Evolutionary conservation across 2,797 vertebrate genomes (phyloP).

Genomic region (Betta splendens): DNA sequence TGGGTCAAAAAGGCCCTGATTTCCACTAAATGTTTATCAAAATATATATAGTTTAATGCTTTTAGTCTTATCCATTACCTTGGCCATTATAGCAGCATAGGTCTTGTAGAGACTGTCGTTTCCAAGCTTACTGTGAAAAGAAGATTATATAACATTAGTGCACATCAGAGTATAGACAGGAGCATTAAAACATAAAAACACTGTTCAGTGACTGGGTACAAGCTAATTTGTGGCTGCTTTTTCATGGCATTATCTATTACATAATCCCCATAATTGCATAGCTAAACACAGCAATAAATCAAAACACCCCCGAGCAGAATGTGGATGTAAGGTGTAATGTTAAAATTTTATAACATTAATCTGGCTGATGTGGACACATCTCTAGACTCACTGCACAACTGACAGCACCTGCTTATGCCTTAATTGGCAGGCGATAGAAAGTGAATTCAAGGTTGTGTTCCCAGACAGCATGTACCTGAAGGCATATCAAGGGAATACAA

Average conservation of each 20-base stretch:
- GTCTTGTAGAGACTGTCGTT: slow-evolving; percentile 89
- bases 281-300: neutral
- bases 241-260: slow-evolving; percentile 4
- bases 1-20: neutral
- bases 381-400: neutral
- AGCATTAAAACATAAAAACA: slow-evolving; percentile 1
- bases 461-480: slow-evolving; percentile 1
- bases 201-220: neutral
- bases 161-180: neutral
- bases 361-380: slow-evolving; percentile 27
- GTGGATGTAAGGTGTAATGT: neutral
- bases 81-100: slow-evolving; percentile 93
- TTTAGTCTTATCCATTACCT: slow-evolving; percentile 88
- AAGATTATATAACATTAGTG: neutral
- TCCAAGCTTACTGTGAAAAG: slow-evolving; percentile 81
- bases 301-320: neutral
- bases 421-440: neutral
- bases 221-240: neutral
- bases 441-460: slow-evolving; percentile 9
- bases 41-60: too few relatives aligned
- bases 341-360: slow-evolving; percentile 8
- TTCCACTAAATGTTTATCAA: neutral
- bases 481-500: neutral
- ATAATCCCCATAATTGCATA: slow-evolving; percentile 1
- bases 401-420: neutral